Evolutionary conservation across 2,888 invertebrate genomes (phyloP), one percentile per base, ranked within the genome.

Genomic region (Leistus spinibarbis): DNA sequence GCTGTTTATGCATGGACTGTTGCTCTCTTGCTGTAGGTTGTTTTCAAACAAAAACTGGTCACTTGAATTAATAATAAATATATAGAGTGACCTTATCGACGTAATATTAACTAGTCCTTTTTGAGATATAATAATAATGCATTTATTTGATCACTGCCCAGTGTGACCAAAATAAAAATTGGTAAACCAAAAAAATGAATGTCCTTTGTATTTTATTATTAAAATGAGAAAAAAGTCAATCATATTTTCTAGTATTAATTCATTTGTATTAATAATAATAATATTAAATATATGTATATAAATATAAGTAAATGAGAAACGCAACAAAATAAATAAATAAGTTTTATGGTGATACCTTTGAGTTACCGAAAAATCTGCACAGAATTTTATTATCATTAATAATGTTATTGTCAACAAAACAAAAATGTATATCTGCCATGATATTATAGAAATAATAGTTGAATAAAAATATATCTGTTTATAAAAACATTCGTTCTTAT

Each of bases 161-260:
- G 73, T 73, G 73, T 73, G 73, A 73, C 73, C 56, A 73, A 73
- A 73, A 40, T 60, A 72, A n/a, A n/a, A n/a, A 54, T 64, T 65
- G 64, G 71, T 22, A 63, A 57, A 57, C 17, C 5, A 40, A 40
- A 40, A 5, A 57, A 57, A 56, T 3, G 10, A 71, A 71, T 53
- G 65, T 71, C 71, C 54, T 71, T 71, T 24, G 60, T 71, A 71
- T 71, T 71, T 71, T 71, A 71, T 71, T 71, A 71, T 53, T 40
- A 40, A 40, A 60, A 19, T 60, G 19, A 60, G 22, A 16, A 63
- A 73, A 57, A 73, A 73, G 67, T 73, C 73, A 73, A 73, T 73
- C 67, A 73, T 73, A 73, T 73, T 73, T 73, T 73, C 67, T 73
- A 73, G 73, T 73, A 73, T 73, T 73, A 72, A 71, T 69, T 70